Base-by-base conservation (phyloP, 92 coral and sea anemone species). In the Umimayanthus chanpuru region DNA sequence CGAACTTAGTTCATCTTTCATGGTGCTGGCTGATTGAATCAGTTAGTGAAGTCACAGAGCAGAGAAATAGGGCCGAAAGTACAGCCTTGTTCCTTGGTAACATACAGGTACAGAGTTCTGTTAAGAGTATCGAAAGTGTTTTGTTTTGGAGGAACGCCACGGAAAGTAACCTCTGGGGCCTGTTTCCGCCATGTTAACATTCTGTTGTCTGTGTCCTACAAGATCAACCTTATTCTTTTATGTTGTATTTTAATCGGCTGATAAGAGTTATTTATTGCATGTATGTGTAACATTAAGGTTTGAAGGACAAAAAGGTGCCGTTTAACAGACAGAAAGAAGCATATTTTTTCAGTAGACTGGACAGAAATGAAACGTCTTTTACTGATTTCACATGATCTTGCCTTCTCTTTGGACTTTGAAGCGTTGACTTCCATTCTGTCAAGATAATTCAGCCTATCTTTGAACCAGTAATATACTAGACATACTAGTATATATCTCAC, bases 181-280 rank as follows among this genome's bases (percentile, higher is more conserved):
- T 28, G 58, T 70, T 68, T 83, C 87, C 87, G 87, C 87, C 87
- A 70, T 83, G 53, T 67, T 83, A 73, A 40, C 49, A 81, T 44
- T n/a, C 75, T 12, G 36, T n/a, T 4, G 77, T 73, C 38, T 75
- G 65, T 44, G 29, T 47, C 87, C 84, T 18, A 53, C 10, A 80
- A 56, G 87, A 70, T 83, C 87, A 83, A 29, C 29, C 64, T 68
- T 43, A 30, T 83, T 47, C 87, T 21, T 65, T 66, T 40, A n/a
- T 66, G 55, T 81, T 29, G 30, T 39, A 47, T 12, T 20, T 21
- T 49, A 68, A 65, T 83, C 87, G 41, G 41, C 66, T 40, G 78
- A 83, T 83, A 83, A 83, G 79, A 43, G 66, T 41, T 50, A 56
- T 23, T 30, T 28, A 29, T 56, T 80, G 18, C 10, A 30, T 81